A percentile compares a stretch with the other conserved stretches of the same genome.
These are phyloP conservation scores for Troilus luridus DNA, from an alignment of 2,888 invertebrate species.

Conservation along the genomic window DNA sequence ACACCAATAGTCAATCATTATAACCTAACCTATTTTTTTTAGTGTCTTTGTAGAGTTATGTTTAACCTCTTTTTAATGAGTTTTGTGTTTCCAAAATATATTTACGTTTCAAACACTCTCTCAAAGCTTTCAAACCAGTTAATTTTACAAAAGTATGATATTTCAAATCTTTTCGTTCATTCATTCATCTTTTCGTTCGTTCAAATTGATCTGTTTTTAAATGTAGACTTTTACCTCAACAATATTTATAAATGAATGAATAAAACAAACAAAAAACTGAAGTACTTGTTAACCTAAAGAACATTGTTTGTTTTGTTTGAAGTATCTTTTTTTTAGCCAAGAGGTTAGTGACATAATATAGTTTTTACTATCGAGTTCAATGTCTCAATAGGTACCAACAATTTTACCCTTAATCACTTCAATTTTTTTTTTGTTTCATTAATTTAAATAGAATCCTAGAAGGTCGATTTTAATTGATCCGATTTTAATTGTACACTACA, in stretches of 20 bases:
- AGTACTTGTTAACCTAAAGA: neutral
- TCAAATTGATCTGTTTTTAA: too few relatives aligned
- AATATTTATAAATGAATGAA: neutral
- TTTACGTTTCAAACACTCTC: too few relatives aligned
- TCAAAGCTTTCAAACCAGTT: too few relatives aligned
- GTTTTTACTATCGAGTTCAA: neutral
- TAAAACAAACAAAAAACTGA: neutral
- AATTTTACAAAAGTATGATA: too few relatives aligned
- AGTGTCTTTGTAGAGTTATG: too few relatives aligned
- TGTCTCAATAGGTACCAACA: neutral
- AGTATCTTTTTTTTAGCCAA: neutral
- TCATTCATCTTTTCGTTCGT: too few relatives aligned
- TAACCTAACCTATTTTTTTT: too few relatives aligned
- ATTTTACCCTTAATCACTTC: neutral
- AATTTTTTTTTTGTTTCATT: neutral
- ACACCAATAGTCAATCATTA: too few relatives aligned
- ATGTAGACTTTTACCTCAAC: neutral
- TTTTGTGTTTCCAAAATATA: too few relatives aligned
- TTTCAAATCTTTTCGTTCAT: too few relatives aligned
- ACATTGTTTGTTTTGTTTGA: neutral
- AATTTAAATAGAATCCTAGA: neutral
- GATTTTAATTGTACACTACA: neutral
- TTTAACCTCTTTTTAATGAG: too few relatives aligned
- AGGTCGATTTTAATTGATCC: neutral
- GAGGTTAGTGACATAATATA: neutral